Percentiles rank a stretch among this genome's conserved stretches.
Conservation (phyloP, 2,113 vertebrate species). For the Abramis brama region DNA sequence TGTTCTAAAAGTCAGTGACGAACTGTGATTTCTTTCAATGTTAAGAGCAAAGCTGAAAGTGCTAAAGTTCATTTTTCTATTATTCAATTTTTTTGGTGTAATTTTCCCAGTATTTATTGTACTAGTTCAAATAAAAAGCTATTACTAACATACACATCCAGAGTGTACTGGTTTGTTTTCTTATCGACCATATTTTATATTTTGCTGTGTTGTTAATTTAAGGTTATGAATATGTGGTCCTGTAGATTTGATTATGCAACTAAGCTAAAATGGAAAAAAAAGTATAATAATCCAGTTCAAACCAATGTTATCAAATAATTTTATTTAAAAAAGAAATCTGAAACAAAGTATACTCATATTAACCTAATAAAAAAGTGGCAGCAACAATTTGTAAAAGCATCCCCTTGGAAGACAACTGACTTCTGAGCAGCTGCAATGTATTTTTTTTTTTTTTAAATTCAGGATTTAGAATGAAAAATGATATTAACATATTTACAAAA, state of each 20-base stretch:
- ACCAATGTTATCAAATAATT: neutral
- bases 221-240: neutral
- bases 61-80: slow-evolving; percentile 49
- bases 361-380: neutral
- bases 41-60: slow-evolving; percentile 55
- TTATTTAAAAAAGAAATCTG: neutral
- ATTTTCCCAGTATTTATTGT: slow-evolving; percentile 68
- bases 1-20: slow-evolving; percentile 71
- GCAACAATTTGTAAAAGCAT: neutral
- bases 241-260: neutral
- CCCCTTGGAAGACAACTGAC: neutral
- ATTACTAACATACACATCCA: slow-evolving; percentile 51
- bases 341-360: neutral
- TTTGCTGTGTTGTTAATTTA: neutral
- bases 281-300: neutral
- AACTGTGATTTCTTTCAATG: slow-evolving; percentile 58
- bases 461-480: neutral
- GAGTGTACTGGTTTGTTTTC: slow-evolving; percentile 28
- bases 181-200: neutral
- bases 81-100: slow-evolving; percentile 52
- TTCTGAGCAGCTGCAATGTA: neutral
- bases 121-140: slow-evolving; percentile 71
- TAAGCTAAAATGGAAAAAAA: too few relatives aligned
- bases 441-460: too few relatives aligned
- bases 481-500: slow-evolving; percentile 8